These are phyloP conservation scores for Sinocyclocheilus rhinocerous DNA, from an alignment of 2,113 vertebrate species.

Conservation along the genomic window DNA sequence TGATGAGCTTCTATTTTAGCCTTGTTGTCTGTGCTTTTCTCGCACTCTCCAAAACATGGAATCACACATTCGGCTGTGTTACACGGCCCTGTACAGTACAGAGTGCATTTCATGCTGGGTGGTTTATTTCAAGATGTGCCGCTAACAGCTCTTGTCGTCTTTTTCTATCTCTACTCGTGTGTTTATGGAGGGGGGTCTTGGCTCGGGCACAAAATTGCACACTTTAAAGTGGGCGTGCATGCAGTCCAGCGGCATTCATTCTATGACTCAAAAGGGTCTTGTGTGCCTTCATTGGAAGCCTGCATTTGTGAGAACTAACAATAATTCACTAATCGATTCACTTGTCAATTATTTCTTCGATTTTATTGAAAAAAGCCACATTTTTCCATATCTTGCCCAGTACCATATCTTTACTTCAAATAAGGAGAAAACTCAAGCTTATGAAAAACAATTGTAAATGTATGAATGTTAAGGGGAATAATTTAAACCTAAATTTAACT, in stretches of 20 bases:
- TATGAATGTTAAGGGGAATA: background rate
- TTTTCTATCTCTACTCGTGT: constrained; percentile 23
- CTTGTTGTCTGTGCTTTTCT: constrained; percentile 49
- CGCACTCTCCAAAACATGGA: constrained; percentile 41
- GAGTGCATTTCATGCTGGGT: constrained; percentile 26
- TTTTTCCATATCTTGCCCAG: background rate
- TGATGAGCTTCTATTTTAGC: constrained; percentile 60
- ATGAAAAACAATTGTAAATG: background rate
- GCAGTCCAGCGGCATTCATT: background rate
- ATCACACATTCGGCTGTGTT: constrained; percentile 22
- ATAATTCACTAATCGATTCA: background rate
- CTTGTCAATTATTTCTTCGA: background rate
- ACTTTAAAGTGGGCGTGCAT: background rate
- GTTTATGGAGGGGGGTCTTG: constrained; percentile 4
- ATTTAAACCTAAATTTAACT: background rate
- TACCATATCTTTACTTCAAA: background rate
- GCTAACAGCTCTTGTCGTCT: constrained; percentile 30
- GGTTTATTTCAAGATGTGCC: constrained; percentile 27
- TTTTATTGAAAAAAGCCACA: background rate
- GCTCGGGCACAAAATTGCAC: background rate
- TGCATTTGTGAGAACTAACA: background rate
- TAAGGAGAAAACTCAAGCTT: background rate
- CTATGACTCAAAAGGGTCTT: background rate
- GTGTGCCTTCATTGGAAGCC: background rate
- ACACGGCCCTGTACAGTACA: background rate